Base-by-base conservation (phyloP, 2,888 invertebrate species). In the Athrips mouffetella region DNA sequence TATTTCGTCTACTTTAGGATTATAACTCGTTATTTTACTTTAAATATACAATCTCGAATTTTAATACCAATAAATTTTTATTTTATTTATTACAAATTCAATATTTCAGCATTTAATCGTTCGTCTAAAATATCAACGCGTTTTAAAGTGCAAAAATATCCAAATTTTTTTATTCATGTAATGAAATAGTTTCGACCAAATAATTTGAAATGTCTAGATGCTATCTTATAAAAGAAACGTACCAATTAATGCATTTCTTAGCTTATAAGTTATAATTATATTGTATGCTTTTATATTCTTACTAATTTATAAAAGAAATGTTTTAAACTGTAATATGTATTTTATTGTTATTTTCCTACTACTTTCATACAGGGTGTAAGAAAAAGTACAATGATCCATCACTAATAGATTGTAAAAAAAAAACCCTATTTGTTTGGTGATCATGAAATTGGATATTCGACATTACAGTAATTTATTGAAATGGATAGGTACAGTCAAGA, bases 161-260 rank as follows among this genome's bases (percentile, higher is more conserved):
- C 18, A 18, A 37, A 37, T 37, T 37, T 48, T 54, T 41, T 53
- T 54, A 53, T 44, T 52, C 54, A 50, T 20, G 25, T 45, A 35
- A 48, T 37, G 18, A 30, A 39, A 25, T 21, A 48, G 35, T 49
- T 45, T 53, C 54, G 52, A 58, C 57, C 60, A 58, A 62, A 67
- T 67, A 37, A 64, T 65, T 63, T 67, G 60, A 65, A 62, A 41
- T 13, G 23, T 35, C 35, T n/a, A 45, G 59, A 67, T 68, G 76
- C 70, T 81, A 80, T 80, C 76, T 72, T 63, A 65, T 56, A 59
- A 67, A 66, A 65, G 73, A 66, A 72, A 80, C 81, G 87, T 87
- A 87, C 87, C 87, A 83, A 86, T 76, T 65, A 53, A 77, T 85
- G 87, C 87, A 87, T 87, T 87, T 86, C 79, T 70, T 84, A 83